phyloP scores from a whole-genome alignment of 2,888 invertebrate species.

The Acanthosepion lycidas region DNA sequence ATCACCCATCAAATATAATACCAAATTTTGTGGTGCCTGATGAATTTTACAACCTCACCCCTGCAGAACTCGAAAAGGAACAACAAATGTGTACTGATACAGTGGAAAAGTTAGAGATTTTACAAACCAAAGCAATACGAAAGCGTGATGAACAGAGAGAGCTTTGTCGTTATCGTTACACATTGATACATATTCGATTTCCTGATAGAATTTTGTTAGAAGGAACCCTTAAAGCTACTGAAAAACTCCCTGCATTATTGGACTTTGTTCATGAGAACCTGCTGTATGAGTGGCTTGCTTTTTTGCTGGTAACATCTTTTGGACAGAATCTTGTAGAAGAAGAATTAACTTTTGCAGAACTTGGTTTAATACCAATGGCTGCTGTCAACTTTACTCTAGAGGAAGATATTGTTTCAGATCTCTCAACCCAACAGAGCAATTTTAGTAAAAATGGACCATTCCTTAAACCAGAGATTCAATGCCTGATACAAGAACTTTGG shows the following conservation, averaged over 20 bases:
- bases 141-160: slow-evolving; percentile 89
- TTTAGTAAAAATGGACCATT: slow-evolving; percentile 71
- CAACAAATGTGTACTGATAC: slow-evolving; percentile 78
- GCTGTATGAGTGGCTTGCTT: slow-evolving; percentile 81
- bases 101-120: slow-evolving; percentile 85
- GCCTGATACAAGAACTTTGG: slow-evolving; percentile 66
- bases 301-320: slow-evolving; percentile 81
- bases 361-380: slow-evolving; percentile 87
- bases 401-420: slow-evolving; percentile 64
- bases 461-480: slow-evolving; percentile 86
- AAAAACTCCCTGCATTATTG: slow-evolving; percentile 83
- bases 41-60: slow-evolving; percentile 87
- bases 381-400: slow-evolving; percentile 86
- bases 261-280: slow-evolving; percentile 88
- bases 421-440: slow-evolving; percentile 65
- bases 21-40: slow-evolving; percentile 81
- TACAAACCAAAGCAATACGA: slow-evolving; percentile 95
- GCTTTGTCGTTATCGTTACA: slow-evolving; percentile 82
- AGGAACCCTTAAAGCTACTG: slow-evolving; percentile 91
- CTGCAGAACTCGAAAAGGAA: slow-evolving; percentile 89
- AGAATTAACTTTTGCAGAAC: slow-evolving; percentile 81
- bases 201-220: slow-evolving; percentile 80
- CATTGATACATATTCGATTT: slow-evolving; percentile 88
- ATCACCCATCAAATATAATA: slow-evolving; percentile 57
- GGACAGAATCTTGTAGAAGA: slow-evolving; percentile 82